Evolutionary conservation across 2,888 invertebrate genomes (phyloP), one percentile per base, ranked within the genome.

Genomic region (Helleia helle): DNA sequence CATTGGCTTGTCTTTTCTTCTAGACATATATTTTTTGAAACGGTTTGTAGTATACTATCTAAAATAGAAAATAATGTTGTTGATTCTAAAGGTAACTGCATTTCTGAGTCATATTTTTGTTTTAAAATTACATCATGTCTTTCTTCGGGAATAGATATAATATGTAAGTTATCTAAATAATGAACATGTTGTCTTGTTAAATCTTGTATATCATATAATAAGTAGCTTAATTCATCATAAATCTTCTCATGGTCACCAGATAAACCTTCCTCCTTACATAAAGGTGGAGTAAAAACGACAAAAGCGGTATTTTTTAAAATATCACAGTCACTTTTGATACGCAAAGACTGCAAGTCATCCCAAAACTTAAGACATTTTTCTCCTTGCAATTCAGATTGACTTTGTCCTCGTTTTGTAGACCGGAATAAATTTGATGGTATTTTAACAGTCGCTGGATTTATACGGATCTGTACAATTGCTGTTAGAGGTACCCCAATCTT

Each of bases 171-270:
- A 7, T 73, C 59, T 42, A 87, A 58, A 55, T 84, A 88, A 50
- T 77, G 65, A 2, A 36, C 28, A 54, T 87, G 85, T 50, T 86
- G 86, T 43, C 83, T 60, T 4, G 68, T 66, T 34, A 87, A 66
- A 50, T 88, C 87, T 55, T 86, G 81, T 28, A 87, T 59, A 54
- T 87, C 87, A 45, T 87, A 87, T 59, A 87, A 67, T 3, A 86
- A 66, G 44, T 58, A 83, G 50, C 85, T 86, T 17, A 87, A 46
- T 47, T 81, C 79, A 44, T 87, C 83, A 54, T 88, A 87, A 42
- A 87, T 71, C 50, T 72, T 72, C 49, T 73, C 72, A 26, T 71
- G 55, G 43, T 53, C 58, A 2, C 71, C 74, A 14, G 74, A 65
- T 38, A 79, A 56, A 8, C 47, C 54, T 13, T 73, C 68, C 0